Evolutionary conservation across 2,888 invertebrate genomes (phyloP).

Genomic region (Cheilosia urbana): DNA sequence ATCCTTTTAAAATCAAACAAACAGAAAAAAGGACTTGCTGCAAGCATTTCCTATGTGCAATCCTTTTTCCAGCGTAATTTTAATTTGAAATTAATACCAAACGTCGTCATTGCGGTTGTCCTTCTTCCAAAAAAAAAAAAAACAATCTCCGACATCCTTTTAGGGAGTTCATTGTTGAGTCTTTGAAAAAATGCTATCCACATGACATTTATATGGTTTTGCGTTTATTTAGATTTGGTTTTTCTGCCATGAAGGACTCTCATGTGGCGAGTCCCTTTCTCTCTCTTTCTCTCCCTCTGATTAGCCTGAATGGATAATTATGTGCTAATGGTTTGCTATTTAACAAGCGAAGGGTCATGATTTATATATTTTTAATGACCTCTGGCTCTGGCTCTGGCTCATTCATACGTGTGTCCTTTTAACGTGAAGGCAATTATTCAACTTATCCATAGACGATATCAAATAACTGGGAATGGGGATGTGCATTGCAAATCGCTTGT

Average conservation of each 20-base stretch:
- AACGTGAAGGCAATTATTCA: slow-evolving; percentile 56
- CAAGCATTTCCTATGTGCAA: slow-evolving; percentile 66
- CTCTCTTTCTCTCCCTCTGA: slow-evolving; percentile 27
- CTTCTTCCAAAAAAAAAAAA: slow-evolving; percentile 21
- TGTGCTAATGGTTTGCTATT: slow-evolving; percentile 71
- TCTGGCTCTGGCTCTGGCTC: neutral
- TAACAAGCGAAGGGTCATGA: slow-evolving; percentile 68
- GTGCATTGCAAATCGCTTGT: slow-evolving; percentile 55
- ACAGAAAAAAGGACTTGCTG: slow-evolving; percentile 51
- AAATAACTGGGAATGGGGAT: slow-evolving; percentile 50
- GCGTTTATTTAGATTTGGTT: slow-evolving; percentile 30
- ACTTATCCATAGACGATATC: slow-evolving; percentile 23
- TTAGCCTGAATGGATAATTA: slow-evolving; percentile 70
- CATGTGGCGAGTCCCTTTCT: slow-evolving; percentile 42
- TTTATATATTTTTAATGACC: slow-evolving; percentile 73
- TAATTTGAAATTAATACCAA: slow-evolving; percentile 75
- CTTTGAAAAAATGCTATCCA: slow-evolving; percentile 30
- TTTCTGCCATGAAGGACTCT: slow-evolving; percentile 18
- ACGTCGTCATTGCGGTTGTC: slow-evolving; percentile 61
- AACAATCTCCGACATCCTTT: slow-evolving; percentile 31
- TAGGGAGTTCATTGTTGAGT: slow-evolving; percentile 44
- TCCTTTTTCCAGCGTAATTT: slow-evolving; percentile 60
- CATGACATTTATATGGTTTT: slow-evolving; percentile 52
- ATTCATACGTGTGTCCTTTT: neutral
- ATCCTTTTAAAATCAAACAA: slow-evolving; percentile 75